Evolutionary conservation across 2,113 vertebrate genomes (phyloP).

Genomic region (Xiphias gladius): DNA sequence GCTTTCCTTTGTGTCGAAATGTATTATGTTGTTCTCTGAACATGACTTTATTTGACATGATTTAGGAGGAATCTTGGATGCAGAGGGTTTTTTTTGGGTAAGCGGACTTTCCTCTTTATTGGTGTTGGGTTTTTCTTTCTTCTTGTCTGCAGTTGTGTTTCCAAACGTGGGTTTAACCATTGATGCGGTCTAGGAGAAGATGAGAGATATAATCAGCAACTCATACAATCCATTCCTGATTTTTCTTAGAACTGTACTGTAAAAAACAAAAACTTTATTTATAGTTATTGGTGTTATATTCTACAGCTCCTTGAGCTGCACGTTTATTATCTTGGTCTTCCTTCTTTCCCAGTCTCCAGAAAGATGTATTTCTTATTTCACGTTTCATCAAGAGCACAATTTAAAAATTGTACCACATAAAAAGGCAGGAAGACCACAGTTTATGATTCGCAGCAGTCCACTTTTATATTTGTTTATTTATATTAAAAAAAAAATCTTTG

Average conservation of each 20-base stretch:
- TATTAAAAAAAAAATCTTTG: neutral
- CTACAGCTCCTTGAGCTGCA: neutral
- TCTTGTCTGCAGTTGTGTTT: constrained; percentile 23
- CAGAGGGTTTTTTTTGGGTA: neutral
- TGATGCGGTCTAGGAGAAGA: constrained; percentile 58
- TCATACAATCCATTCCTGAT: neutral
- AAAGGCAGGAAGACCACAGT: neutral
- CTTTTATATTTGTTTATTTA: constrained; percentile 52
- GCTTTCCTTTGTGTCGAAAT: neutral
- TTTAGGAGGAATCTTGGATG: constrained; percentile 9
- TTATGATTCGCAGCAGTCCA: neutral
- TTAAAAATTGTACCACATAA: neutral
- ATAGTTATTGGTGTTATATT: neutral
- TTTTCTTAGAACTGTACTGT: neutral
- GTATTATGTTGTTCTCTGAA: neutral
- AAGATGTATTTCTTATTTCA: neutral
- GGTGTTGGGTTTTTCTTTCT: constrained; percentile 16
- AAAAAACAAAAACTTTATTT: too few species aligned
- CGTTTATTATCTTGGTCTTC: neutral
- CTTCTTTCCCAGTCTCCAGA: neutral
- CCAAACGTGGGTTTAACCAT: constrained; percentile 52
- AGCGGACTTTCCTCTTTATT: constrained; percentile 3
- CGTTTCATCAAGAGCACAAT: neutral
- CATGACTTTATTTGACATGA: constrained; percentile 19
- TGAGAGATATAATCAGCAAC: constrained; percentile 20